Evolutionary conservation across 2,113 vertebrate species (phyloP).

Genomic region (Lamprotornis superbus): DNA sequence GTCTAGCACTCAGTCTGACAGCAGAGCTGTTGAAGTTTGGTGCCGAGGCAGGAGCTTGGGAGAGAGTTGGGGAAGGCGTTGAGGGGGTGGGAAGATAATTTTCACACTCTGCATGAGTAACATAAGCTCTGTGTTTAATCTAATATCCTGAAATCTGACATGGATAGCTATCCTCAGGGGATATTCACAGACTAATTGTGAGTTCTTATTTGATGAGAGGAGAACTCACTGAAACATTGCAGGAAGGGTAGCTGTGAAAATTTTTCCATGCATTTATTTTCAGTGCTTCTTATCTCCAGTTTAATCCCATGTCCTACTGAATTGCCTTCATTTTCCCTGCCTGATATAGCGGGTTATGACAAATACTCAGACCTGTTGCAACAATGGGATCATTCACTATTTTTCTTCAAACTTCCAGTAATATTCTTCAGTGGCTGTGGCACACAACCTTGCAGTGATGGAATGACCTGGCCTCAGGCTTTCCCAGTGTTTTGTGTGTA

Average conservation of each 20-base stretch:
- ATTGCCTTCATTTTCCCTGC: neutral
- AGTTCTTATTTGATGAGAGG: neutral
- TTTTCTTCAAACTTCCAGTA: neutral
- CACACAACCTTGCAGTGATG: neutral
- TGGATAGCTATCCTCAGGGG: neutral
- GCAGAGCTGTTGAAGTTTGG: accelerated
- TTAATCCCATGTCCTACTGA: neutral
- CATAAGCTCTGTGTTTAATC: slow-evolving; percentile 2
- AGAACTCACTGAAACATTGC: neutral
- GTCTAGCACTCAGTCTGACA: neutral
- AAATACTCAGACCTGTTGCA: neutral
- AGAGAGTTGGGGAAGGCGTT: neutral
- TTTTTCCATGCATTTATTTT: neutral
- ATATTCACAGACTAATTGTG: neutral
- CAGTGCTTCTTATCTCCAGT: neutral
- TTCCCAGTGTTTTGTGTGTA: neutral
- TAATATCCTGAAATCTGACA: neutral
- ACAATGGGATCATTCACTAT: neutral
- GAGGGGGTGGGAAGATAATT: neutral
- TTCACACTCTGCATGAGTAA: neutral
- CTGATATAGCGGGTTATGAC: neutral
- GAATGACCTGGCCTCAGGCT: neutral
- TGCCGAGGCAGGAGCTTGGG: neutral
- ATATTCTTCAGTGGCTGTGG: neutral
- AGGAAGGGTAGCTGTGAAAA: neutral